Percentiles rank a stretch among this genome's conserved stretches.
These are phyloP conservation scores for Myxocyprinus asiaticus DNA, from an alignment of 2,113 vertebrate species.

Conservation along the genomic window DNA sequence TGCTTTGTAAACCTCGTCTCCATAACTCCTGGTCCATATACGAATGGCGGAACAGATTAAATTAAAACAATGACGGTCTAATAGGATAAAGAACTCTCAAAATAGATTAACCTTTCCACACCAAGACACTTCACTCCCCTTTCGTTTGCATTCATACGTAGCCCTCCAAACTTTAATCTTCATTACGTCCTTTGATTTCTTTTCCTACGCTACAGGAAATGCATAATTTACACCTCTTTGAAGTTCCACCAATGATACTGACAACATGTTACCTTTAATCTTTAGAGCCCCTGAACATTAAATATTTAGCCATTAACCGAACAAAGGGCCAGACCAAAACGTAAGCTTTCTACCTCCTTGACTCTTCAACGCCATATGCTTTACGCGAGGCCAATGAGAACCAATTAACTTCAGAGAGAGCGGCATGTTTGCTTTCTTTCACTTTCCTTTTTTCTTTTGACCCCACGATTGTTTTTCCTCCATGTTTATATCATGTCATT, in stretches of 20 bases:
- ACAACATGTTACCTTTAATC: slow-evolving; percentile 85
- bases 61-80: slow-evolving; percentile 79
- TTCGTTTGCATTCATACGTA: slow-evolving; percentile 42
- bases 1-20: slow-evolving; percentile 58
- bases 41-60: slow-evolving; percentile 76
- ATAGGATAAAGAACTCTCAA: slow-evolving; percentile 75
- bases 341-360: slow-evolving; percentile 69
- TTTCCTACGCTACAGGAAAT: slow-evolving; percentile 76
- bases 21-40: slow-evolving; percentile 66
- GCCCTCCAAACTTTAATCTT: slow-evolving; percentile 79
- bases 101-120: slow-evolving; percentile 79
- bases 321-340: slow-evolving; percentile 74
- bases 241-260: slow-evolving; percentile 79
- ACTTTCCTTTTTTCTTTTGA: slow-evolving; percentile 23
- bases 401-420: slow-evolving; percentile 73
- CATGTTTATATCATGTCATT: slow-evolving; percentile 32
- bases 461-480: slow-evolving; percentile 64
- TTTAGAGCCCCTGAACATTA: slow-evolving; percentile 79
- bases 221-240: slow-evolving; percentile 81
- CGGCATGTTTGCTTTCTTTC: slow-evolving; percentile 61
- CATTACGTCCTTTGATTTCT: slow-evolving; percentile 82
- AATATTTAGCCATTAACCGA: slow-evolving; percentile 81
- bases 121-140: slow-evolving; percentile 57
- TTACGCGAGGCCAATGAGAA: slow-evolving; percentile 74
- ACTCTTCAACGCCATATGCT: slow-evolving; percentile 73